These are phyloP conservation scores for Euspilapteryx auroguttella DNA, from an alignment of 2,888 invertebrate genomes.

Conservation along the genomic window DNA sequence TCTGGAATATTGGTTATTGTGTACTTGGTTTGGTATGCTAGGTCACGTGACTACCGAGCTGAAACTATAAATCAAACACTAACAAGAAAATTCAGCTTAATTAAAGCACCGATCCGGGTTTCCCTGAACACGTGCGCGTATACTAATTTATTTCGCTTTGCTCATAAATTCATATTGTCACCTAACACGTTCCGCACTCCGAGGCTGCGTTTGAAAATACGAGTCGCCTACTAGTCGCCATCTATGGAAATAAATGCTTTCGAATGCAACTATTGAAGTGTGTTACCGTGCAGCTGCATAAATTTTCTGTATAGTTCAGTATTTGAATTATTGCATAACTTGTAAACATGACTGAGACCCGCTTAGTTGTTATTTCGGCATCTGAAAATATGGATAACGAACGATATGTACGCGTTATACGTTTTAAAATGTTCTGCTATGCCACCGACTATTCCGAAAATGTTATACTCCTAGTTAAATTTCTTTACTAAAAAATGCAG, in stretches of 20 bases:
- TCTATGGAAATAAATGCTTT: conserved; percentile 52
- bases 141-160: conserved; percentile 40
- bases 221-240: conserved; percentile 19
- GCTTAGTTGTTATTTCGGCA: conserved; percentile 10
- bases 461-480: too few relatives aligned
- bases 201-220: conserved; percentile 41
- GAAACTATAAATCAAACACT: too few relatives aligned
- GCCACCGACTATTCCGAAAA: too few relatives aligned
- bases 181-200: conserved; percentile 35
- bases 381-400: conserved; percentile 5
- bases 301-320: conserved; percentile 41
- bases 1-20: too few relatives aligned
- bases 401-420: too few relatives aligned
- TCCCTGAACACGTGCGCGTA: conserved; percentile 36
- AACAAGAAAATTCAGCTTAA: too few relatives aligned
- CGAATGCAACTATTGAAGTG: conserved; percentile 53
- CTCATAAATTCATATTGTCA: conserved; percentile 51
- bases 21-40: too few relatives aligned
- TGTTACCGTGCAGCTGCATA: conserved; percentile 50
- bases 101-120: conserved; percentile 17
- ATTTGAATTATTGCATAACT: conserved; percentile 57
- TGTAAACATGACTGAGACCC: conserved; percentile 49
- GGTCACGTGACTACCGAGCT: too few relatives aligned
- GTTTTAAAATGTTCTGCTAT: too few relatives aligned
- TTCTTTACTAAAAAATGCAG: too few relatives aligned